Conservation (phyloP, 2,113 vertebrate species). For the Antechinus flavipes region DNA sequence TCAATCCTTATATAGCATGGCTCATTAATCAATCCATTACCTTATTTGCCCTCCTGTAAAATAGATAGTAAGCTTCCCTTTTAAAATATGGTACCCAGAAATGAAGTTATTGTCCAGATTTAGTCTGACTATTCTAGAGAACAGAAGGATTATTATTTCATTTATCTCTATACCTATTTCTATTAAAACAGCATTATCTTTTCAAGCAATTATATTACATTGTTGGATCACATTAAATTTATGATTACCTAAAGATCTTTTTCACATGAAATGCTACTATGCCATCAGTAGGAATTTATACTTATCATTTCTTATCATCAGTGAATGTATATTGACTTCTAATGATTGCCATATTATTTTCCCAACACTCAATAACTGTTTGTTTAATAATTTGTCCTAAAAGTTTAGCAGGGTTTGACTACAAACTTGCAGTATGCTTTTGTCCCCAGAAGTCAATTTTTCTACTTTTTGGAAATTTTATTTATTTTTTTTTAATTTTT, state of each 20-base stretch:
- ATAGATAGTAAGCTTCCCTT: neutral
- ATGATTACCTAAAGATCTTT: neutral
- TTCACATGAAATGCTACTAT: neutral
- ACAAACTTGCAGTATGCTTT: neutral
- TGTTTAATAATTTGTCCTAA: neutral
- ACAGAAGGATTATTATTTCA: neutral
- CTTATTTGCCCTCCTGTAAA: neutral
- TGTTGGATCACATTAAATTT: neutral
- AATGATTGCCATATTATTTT: neutral
- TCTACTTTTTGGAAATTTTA: neutral
- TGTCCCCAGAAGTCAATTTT: neutral
- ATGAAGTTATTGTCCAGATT: neutral
- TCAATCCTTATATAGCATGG: neutral
- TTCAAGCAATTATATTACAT: neutral
- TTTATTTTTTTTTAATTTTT: too few relatives aligned
- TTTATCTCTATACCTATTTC: neutral
- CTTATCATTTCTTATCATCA: neutral
- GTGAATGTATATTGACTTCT: neutral
- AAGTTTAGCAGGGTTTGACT: neutral
- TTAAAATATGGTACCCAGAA: neutral
- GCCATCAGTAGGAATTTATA: neutral
- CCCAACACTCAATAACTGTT: neutral
- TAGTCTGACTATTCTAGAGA: neutral
- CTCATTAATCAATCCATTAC: neutral
- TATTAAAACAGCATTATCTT: neutral